Evolutionary conservation across 2,888 invertebrate genomes (phyloP), one percentile per base, ranked within the genome.

Genomic region (Watsonalla binaria): DNA sequence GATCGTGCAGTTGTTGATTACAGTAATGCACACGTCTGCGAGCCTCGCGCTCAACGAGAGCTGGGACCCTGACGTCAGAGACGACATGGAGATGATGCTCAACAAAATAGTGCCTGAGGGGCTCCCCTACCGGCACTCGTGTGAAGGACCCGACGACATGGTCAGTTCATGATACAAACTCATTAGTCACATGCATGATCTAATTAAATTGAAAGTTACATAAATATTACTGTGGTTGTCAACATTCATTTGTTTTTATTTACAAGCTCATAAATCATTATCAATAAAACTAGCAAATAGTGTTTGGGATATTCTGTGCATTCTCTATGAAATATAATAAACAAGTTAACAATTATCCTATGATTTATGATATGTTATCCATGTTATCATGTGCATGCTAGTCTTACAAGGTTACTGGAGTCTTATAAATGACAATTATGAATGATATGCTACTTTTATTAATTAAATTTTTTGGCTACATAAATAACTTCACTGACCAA

Each of bases 1-100:
- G 82, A 84, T 79, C 72, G 54, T 69, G 65, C 69, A 67, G 63
- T 70, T 76, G 71, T 80, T 81, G 81, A 70, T 93, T 94, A 75
- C 93, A 98, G 98, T 99, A 90, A 94, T 98, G 91, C 98, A 98
- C 92, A 99, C 98, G 80, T 98, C 98, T 79, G 98, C 98, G 83
- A 98, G 98, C 92, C 93, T 99, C 86, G 97, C 98, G 72, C 93
- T 98, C 84, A 98, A 98, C 90, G 98, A 98, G 93, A 98, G 98
- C 92, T 98, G 98, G 98, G 98, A 98, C 92, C 98, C 98, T 65
- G 97, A 97, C 90, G 98, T 98, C 61, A 94, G 98, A 91, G 97
- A 97, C 84, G 99, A 99, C 86, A 98, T 98, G 97, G 98, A 99
- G 92, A 98, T 98, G 97, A 98, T 99, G 97, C 93, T 99, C 89